A percentile compares a stretch with the other conserved stretches of the same genome.
Evolutionary conservation across 2,797 vertebrate genomes (phyloP).

Genomic region (Hapalemur alaotrensis): DNA sequence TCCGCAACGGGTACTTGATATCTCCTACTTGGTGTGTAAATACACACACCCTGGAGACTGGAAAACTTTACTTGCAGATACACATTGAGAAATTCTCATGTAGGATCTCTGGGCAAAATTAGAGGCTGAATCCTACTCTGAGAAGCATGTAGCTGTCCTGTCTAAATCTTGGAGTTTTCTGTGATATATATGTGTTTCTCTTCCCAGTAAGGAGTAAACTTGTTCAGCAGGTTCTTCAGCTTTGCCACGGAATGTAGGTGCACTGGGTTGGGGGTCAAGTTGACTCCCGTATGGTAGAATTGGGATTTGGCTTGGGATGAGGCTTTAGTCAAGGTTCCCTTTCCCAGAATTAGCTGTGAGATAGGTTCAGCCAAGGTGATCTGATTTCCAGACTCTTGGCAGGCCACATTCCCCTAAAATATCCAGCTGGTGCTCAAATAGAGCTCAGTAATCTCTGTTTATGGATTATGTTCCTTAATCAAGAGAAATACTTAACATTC

Average conservation of each 20-base stretch:
- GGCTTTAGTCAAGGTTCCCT: neutral
- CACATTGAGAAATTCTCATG: neutral
- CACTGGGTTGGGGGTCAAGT: neutral
- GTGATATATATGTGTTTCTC: neutral
- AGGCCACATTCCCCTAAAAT: neutral
- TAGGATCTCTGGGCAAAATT: neutral
- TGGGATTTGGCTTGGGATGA: neutral
- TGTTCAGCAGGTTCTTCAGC: constrained; percentile 14
- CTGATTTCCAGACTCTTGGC: neutral
- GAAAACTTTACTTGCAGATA: neutral
- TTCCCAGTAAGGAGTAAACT: neutral
- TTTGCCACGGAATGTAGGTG: constrained; percentile 14
- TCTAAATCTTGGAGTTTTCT: neutral
- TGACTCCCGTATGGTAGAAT: neutral
- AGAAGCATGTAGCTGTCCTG: neutral
- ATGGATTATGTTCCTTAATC: neutral
- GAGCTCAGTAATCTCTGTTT: neutral
- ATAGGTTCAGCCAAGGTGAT: neutral
- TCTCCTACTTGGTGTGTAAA: neutral
- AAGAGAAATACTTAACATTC: neutral
- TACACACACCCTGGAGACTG: neutral
- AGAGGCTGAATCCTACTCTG: neutral
- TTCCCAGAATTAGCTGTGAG: neutral
- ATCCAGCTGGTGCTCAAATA: neutral
- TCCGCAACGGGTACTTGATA: neutral